Evolutionary conservation across 1,140 invertebrate genomes (phyloP).

Genomic region (Drosophila nikananu): DNA sequence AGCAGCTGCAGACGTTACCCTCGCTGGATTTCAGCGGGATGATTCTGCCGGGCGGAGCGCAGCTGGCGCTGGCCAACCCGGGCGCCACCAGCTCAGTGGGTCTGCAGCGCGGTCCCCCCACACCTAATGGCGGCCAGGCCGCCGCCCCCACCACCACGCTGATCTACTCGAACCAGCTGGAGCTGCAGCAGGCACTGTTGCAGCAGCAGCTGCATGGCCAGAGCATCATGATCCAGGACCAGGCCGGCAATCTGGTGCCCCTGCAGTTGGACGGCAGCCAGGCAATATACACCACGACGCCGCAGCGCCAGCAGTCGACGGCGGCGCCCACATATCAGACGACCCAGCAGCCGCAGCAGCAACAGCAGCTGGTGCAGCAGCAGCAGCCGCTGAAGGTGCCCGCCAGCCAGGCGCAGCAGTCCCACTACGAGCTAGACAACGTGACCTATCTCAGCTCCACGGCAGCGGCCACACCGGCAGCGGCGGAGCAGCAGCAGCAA

Average conservation of each 20-base stretch:
- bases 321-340: constrained; percentile 63
- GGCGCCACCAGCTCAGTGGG: constrained; percentile 70
- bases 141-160: constrained; percentile 69
- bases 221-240: constrained; percentile 84
- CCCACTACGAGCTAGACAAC: constrained; percentile 80
- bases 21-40: constrained; percentile 81
- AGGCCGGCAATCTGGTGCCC: constrained; percentile 79
- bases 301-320: constrained; percentile 50
- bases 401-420: constrained; percentile 62
- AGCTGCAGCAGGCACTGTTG: constrained; percentile 77
- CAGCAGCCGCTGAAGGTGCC: constrained; percentile 52
- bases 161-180: constrained; percentile 82
- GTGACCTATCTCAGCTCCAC: constrained; percentile 77
- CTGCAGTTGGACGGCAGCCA: constrained; percentile 76
- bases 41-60: constrained; percentile 79
- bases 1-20: constrained; percentile 71
- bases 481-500: constrained; percentile 52
- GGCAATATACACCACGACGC: constrained; percentile 76
- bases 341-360: constrained; percentile 58
- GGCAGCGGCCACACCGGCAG: constrained; percentile 64
- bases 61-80: constrained; percentile 76
- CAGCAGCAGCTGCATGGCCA: constrained; percentile 81
- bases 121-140: constrained; percentile 50
- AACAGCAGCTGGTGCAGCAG: constrained; percentile 55
- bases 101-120: constrained; percentile 59